Conservation (phyloP, 2,113 vertebrate species). For the Channa maculata region DNA sequence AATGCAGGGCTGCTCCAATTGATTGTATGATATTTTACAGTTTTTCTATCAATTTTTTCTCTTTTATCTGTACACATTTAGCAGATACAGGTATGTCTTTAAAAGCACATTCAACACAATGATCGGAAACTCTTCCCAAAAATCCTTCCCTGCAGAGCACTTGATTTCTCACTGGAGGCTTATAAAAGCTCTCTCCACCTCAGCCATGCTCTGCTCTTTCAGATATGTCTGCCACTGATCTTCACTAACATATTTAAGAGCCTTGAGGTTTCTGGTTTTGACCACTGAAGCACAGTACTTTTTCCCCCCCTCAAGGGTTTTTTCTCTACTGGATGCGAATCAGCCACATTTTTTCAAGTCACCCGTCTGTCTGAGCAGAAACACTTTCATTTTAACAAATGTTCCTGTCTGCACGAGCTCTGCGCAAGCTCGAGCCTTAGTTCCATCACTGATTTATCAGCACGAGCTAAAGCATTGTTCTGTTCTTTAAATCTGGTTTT, state of each 20-base stretch:
- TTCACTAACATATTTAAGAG: constrained; percentile 27
- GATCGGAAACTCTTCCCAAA: background rate
- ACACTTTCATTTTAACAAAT: constrained; percentile 33
- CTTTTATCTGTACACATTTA: no score
- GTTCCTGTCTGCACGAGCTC: constrained; percentile 18
- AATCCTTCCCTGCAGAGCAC: background rate
- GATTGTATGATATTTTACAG: no score
- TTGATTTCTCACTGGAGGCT: background rate
- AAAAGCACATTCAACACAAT: background rate
- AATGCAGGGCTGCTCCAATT: no score
- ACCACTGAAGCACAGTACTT: constrained; percentile 30
- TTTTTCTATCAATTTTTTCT: background rate
- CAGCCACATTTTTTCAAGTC: constrained; percentile 24
- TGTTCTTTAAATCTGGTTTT: constrained; percentile 8
- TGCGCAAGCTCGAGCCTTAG: constrained; percentile 9
- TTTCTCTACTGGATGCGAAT: constrained; percentile 23
- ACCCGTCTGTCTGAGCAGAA: constrained; percentile 41
- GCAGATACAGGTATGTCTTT: background rate
- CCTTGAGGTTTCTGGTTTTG: constrained; percentile 35
- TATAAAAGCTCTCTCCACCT: constrained; percentile 7
- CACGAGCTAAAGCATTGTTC: constrained; percentile 19
- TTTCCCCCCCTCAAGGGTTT: constrained; percentile 1
- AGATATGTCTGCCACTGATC: constrained; percentile 39
- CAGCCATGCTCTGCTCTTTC: background rate
- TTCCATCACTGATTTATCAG: constrained; percentile 36